These are phyloP conservation scores for Psittacula derbiana DNA, from an alignment of 2,797 vertebrate species.

Conservation along the genomic window DNA sequence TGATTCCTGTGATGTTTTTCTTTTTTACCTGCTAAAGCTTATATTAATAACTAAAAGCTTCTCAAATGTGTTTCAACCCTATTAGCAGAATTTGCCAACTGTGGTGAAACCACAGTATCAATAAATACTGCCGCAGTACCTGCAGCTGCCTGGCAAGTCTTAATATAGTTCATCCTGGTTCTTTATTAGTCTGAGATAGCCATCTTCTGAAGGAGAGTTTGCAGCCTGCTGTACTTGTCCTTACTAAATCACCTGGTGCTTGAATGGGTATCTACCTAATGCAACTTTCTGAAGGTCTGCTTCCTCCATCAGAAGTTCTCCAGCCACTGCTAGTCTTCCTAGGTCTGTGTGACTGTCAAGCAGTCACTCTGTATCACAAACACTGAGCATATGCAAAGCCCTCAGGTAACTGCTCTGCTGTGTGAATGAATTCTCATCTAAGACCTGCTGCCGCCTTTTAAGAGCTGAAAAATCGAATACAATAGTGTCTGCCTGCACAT, in stretches of 20 bases:
- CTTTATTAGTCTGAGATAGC: not conserved
- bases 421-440: not conserved
- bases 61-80: not conserved
- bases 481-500: not conserved
- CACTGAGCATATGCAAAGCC: rapidly evolving
- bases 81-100: not conserved
- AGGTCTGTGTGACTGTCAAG: not conserved
- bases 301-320: not conserved
- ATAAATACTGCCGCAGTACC: not conserved
- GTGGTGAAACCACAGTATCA: not conserved
- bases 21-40: not conserved
- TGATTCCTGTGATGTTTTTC: not conserved
- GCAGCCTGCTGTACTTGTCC: not conserved
- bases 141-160: not conserved
- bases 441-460: not conserved
- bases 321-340: not conserved
- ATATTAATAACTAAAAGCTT: not conserved
- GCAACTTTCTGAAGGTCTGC: not conserved
- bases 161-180: not conserved
- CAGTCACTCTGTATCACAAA: not conserved
- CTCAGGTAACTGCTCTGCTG: not conserved
- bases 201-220: not conserved
- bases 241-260: not conserved
- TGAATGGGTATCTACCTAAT: not conserved
- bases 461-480: not conserved